Evolutionary conservation across 2,113 vertebrate genomes (phyloP).

Genomic region (Calonectris borealis): DNA sequence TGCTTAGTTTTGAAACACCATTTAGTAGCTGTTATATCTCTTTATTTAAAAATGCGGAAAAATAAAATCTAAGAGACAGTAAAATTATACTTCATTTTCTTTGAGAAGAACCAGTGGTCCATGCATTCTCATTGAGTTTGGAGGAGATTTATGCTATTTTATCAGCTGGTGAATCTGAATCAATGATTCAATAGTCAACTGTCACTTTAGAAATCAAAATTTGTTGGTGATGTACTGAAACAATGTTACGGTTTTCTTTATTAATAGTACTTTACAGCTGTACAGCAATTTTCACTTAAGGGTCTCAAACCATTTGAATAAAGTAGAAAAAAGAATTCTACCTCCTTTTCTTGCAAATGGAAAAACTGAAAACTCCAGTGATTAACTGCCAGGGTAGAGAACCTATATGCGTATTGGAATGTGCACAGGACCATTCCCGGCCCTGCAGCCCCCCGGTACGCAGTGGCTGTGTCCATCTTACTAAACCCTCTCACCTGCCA

Average conservation of each 20-base stretch:
- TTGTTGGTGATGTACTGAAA: neutral
- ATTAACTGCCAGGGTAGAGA: neutral
- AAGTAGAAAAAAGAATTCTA: neutral
- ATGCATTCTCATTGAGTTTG: neutral
- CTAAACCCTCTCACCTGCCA: neutral
- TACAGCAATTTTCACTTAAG: neutral
- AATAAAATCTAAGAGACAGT: neutral
- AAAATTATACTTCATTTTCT: neutral
- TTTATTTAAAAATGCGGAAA: too few species aligned
- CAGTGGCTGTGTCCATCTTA: fast-evolving
- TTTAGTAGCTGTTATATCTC: neutral
- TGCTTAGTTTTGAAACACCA: neutral
- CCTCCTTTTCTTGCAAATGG: neutral
- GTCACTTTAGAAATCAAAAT: neutral
- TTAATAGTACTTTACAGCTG: neutral
- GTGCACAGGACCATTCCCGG: fast-evolving
- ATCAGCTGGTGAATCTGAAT: neutral
- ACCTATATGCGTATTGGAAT: fast-evolving
- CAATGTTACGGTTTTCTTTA: neutral
- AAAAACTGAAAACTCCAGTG: neutral
- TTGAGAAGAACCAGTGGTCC: neutral
- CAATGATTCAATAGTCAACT: neutral
- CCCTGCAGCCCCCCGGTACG: neutral
- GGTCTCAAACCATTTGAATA: neutral
- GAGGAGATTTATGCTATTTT: neutral